Conservation (phyloP, 2,113 vertebrate species). For the Gasterosteus nipponicus region DNA sequence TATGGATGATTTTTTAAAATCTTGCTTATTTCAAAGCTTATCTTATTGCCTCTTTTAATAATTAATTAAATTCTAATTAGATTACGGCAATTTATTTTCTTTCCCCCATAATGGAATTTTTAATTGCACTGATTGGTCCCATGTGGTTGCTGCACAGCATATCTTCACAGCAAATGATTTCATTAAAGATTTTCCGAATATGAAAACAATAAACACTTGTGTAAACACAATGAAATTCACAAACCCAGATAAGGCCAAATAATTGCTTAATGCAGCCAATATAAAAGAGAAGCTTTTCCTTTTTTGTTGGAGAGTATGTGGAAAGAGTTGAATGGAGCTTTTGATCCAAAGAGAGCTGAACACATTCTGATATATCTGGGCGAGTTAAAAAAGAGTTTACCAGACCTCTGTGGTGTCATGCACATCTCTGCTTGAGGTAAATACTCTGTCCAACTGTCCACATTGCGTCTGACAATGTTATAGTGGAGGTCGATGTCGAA, state of each 20-base stretch:
- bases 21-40: slow-evolving; percentile 32
- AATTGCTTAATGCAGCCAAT: slow-evolving; percentile 6
- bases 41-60: slow-evolving; percentile 8
- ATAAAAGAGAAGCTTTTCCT: not conserved
- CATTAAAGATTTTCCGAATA: slow-evolving; percentile 31
- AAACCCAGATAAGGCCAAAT: slow-evolving; percentile 21
- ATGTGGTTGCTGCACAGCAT: slow-evolving; percentile 33
- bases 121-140: slow-evolving; percentile 56
- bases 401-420: not conserved
- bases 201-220: slow-evolving; percentile 11
- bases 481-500: not conserved
- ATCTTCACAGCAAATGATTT: slow-evolving; percentile 32
- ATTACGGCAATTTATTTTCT: slow-evolving; percentile 31
- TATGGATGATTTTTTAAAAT: not conserved
- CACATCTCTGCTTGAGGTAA: not conserved
- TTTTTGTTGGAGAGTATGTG: not conserved
- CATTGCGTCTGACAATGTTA: not conserved
- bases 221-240: slow-evolving; percentile 16
- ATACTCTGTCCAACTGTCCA: not conserved
- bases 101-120: slow-evolving; percentile 53
- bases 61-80: slow-evolving; percentile 59
- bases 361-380: not conserved
- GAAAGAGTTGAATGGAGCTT: not conserved
- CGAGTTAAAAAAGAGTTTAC: not conserved
- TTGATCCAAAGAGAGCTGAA: not conserved